These are phyloP conservation scores for Paramuricea clavata DNA, from an alignment of 92 coral and sea anemone genomes.

Conservation along the genomic window DNA sequence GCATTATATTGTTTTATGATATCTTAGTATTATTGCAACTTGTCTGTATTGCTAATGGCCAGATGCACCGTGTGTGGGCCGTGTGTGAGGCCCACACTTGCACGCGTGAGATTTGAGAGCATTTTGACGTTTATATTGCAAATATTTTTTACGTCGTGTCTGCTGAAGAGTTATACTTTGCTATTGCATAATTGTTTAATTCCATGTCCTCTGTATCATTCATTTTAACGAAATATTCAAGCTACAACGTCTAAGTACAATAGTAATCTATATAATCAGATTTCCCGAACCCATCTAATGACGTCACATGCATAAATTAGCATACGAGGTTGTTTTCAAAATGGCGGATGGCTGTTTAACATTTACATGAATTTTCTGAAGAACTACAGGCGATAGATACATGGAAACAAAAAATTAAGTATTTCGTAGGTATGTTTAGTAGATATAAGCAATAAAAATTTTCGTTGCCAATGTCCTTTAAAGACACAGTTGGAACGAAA, in stretches of 20 bases:
- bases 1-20: too few species aligned
- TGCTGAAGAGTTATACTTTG: too few species aligned
- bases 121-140: too few species aligned
- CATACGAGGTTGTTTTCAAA: neutral
- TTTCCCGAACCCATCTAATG: neutral
- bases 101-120: too few species aligned
- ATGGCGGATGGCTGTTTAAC: neutral
- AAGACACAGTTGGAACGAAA: too few species aligned
- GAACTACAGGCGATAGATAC: neutral
- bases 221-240: neutral
- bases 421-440: slow-evolving; percentile 5
- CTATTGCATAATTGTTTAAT: too few species aligned
- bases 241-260: neutral
- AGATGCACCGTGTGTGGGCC: neutral
- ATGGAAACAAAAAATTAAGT: neutral
- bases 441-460: slow-evolving; percentile 1
- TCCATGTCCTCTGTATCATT: too few species aligned
- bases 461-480: slow-evolving; percentile 26
- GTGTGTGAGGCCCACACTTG: too few species aligned
- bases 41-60: neutral
- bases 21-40: too few species aligned
- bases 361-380: neutral
- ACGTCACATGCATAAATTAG: neutral
- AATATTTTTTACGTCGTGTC: too few species aligned
- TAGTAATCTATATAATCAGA: neutral